phyloP scores from a whole-genome alignment of 2,888 invertebrate species.

The Acronicta psi region DNA sequence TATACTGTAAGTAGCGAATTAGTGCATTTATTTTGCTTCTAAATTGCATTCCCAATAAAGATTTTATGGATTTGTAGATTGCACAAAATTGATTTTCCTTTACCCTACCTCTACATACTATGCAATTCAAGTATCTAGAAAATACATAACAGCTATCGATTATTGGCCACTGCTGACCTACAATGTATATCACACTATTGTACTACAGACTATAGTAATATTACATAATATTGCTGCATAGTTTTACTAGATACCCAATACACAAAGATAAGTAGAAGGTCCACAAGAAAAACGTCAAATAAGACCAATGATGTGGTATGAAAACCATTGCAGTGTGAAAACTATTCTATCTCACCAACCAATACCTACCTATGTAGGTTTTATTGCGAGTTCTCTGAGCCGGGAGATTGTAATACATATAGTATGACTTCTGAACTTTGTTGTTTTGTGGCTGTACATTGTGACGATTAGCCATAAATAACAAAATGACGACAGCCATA shows the following conservation, averaged over 20 bases:
- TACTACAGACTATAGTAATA: constrained; percentile 6
- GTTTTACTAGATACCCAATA: constrained; percentile 1
- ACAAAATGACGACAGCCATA: constrained; percentile 4
- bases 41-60: constrained; percentile 53
- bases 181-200: constrained; percentile 19
- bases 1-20: constrained; percentile 22
- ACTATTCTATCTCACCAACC: too few relatives aligned
- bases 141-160: too few relatives aligned
- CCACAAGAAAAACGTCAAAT: too few relatives aligned
- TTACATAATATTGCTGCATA: constrained; percentile 27
- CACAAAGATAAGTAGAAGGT: too few relatives aligned
- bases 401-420: too few relatives aligned
- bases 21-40: constrained; percentile 21
- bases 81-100: constrained; percentile 32
- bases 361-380: too few relatives aligned
- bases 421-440: not conserved
- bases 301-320: too few relatives aligned
- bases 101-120: not conserved
- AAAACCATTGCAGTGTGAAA: too few relatives aligned
- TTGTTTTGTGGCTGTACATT: constrained; percentile 1
- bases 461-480: not conserved
- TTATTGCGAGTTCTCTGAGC: too few relatives aligned
- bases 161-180: constrained; percentile 36
- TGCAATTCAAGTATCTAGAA: too few relatives aligned
- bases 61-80: constrained; percentile 42